Conservation (phyloP, 2,888 invertebrate species). For the Lottia scabra region DNA sequence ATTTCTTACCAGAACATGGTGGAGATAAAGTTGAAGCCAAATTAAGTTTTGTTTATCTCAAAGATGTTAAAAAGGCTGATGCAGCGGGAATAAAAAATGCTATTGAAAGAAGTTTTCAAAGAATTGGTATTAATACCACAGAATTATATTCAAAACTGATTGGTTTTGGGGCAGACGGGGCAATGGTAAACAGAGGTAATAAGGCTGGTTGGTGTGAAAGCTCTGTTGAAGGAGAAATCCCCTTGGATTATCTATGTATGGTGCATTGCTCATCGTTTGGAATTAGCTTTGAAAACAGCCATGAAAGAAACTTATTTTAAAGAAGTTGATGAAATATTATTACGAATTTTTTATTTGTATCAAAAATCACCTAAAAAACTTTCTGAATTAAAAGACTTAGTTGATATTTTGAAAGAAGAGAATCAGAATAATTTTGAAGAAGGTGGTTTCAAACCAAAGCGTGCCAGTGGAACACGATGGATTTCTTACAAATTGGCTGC, state of each 20-base stretch:
- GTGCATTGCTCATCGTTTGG: conserved; percentile 14
- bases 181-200: background rate
- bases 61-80: background rate
- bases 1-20: background rate
- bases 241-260: conserved; percentile 14
- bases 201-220: background rate
- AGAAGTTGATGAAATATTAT: conserved; percentile 11
- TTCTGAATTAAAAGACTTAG: conserved; percentile 5
- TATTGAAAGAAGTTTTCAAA: no score
- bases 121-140: no score
- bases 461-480: conserved; percentile 14
- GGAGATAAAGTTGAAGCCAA: background rate
- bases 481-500: conserved; percentile 12
- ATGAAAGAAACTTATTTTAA: conserved; percentile 12
- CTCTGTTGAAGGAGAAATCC: background rate
- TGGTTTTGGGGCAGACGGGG: background rate
- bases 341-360: conserved; percentile 5
- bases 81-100: no score
- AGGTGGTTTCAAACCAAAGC: conserved; percentile 2
- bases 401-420: background rate
- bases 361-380: conserved; percentile 13
- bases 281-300: conserved; percentile 9
- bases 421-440: background rate
- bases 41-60: background rate
- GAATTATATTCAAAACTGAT: background rate